phyloP scores from a whole-genome alignment of 2,797 vertebrate species.

The Sebastolobus altivelis region DNA sequence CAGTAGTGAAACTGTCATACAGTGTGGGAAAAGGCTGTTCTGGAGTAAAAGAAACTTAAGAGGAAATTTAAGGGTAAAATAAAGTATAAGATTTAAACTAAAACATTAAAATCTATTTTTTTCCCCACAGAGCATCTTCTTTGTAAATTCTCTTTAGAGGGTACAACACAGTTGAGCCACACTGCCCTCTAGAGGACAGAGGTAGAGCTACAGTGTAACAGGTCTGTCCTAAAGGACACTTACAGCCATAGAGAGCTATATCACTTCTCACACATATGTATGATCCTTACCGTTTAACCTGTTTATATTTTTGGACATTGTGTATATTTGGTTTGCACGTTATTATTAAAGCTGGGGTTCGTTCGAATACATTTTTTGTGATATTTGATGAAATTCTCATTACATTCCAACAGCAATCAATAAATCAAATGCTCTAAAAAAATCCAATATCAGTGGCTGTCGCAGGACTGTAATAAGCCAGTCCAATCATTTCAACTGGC shows the following conservation, averaged over 20 bases:
- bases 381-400: no score
- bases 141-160: not conserved
- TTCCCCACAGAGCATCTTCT: not conserved
- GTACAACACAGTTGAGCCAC: no score
- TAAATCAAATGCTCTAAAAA: not conserved
- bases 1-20: not conserved
- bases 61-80: not conserved
- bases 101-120: not conserved
- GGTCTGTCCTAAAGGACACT: not conserved
- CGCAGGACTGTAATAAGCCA: no score
- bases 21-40: not conserved
- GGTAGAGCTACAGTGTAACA: not conserved
- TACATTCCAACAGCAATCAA: no score
- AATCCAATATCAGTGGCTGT: no score
- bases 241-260: no score
- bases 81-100: not conserved
- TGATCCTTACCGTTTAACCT: not conserved
- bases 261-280: not conserved
- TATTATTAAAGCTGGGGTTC: no score
- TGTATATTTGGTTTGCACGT: not conserved
- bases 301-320: not conserved
- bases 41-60: not conserved
- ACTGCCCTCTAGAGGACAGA: conserved; percentile 50
- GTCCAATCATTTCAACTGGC: no score
- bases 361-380: no score